Conservation (phyloP, 2,113 vertebrate genomes). For the Bambusicola thoracicus region DNA sequence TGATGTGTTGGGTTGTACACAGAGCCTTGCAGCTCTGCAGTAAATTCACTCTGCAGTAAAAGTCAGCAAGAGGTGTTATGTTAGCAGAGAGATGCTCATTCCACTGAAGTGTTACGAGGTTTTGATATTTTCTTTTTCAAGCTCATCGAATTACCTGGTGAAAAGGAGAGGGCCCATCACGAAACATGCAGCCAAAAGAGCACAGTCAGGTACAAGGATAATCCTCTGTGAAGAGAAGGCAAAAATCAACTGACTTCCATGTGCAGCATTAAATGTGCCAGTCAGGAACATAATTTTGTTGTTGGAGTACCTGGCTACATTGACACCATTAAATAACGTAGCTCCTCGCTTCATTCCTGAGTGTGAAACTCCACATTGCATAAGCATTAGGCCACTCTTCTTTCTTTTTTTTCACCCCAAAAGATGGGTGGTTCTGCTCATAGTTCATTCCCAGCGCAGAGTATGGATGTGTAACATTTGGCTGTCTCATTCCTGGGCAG, state of each 20-base stretch:
- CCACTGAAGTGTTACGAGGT: background rate
- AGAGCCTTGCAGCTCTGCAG: background rate
- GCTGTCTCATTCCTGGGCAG: background rate
- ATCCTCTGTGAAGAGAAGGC: background rate
- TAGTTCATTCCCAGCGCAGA: background rate
- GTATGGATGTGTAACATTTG: background rate
- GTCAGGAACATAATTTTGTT: background rate
- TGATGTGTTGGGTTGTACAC: background rate
- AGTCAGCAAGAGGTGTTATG: background rate
- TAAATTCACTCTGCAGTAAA: background rate
- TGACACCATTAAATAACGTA: background rate
- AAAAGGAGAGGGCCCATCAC: slow-evolving; percentile 69
- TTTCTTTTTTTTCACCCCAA: background rate
- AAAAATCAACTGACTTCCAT: background rate
- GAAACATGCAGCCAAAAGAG: slow-evolving; percentile 75
- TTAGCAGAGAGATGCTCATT: background rate
- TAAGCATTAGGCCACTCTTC: background rate
- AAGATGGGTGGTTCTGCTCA: background rate
- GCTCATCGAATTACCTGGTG: slow-evolving; percentile 38
- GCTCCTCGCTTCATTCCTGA: background rate
- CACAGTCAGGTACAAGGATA: slow-evolving; percentile 76
- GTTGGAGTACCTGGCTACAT: background rate
- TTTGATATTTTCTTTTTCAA: background rate
- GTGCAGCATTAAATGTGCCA: background rate
- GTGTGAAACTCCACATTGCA: background rate